Conservation (phyloP, 2,797 vertebrate species). For the Bovichtus variegatus region DNA sequence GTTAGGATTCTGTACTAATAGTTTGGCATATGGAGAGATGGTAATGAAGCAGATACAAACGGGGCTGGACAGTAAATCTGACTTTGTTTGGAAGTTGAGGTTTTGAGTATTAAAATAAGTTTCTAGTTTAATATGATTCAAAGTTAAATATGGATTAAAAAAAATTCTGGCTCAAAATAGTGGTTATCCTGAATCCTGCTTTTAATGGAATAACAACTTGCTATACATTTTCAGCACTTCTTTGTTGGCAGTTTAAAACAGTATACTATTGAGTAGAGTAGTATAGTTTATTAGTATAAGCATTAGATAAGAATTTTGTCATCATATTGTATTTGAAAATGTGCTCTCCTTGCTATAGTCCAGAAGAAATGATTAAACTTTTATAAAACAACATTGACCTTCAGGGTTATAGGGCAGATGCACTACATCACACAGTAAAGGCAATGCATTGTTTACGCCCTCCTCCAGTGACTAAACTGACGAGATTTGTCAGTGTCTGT, state of each 20-base stretch:
- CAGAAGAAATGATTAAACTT: background rate
- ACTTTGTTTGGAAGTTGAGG: background rate
- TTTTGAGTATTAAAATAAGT: background rate
- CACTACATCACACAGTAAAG: background rate
- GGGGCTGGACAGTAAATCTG: constrained; percentile 14
- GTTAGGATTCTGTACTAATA: constrained; percentile 56
- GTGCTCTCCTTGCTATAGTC: background rate
- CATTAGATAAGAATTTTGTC: too few relatives aligned
- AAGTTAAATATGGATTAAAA: too few relatives aligned
- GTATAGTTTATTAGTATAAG: too few relatives aligned
- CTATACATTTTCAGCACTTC: background rate
- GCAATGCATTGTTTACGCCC: background rate
- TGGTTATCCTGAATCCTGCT: background rate
- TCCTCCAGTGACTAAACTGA: background rate
- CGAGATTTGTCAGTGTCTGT: background rate
- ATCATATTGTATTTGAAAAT: background rate
- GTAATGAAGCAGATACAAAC: constrained; percentile 26
- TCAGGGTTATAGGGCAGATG: background rate
- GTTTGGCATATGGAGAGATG: constrained; percentile 24
- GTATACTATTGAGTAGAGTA: background rate
- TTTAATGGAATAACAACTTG: background rate
- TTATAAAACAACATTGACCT: background rate
- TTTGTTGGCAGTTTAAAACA: background rate
- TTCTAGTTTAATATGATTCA: too few relatives aligned
- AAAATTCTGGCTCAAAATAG: background rate